phyloP scores from a whole-genome alignment of 1,140 invertebrate genomes.

The Metopolophium dirhodum region DNA sequence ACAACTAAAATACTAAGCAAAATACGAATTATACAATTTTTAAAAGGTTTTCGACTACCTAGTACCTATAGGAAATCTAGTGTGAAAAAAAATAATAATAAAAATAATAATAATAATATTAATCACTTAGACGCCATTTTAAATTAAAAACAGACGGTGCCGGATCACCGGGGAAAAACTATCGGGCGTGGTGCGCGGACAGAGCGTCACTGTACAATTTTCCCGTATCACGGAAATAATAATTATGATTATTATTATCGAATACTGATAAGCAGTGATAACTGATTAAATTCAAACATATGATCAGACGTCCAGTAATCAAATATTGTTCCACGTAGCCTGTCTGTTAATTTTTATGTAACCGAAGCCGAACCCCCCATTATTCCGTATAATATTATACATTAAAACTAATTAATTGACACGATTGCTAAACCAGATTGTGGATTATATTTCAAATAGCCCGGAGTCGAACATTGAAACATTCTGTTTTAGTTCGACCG shows the following conservation, averaged over 20 bases:
- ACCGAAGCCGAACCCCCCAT: background rate
- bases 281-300: background rate
- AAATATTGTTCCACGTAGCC: constrained; percentile 18
- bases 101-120: constrained; percentile 46
- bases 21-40: background rate
- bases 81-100: constrained; percentile 35
- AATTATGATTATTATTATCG: background rate
- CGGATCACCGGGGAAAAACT: background rate
- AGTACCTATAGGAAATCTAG: background rate
- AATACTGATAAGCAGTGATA: too few species aligned
- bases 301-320: background rate
- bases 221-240: background rate
- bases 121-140: constrained; percentile 56
- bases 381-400: background rate
- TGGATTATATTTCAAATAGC: background rate
- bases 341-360: background rate
- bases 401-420: background rate
- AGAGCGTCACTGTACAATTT: background rate
- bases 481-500: background rate
- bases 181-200: background rate
- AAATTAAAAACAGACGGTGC: constrained; percentile 26
- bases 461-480: background rate
- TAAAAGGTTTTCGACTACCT: background rate
- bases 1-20: background rate
- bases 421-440: background rate